Evolutionary conservation across 2,888 invertebrate species (phyloP).

Genomic region (Drosophila quasianomalipes): DNA sequence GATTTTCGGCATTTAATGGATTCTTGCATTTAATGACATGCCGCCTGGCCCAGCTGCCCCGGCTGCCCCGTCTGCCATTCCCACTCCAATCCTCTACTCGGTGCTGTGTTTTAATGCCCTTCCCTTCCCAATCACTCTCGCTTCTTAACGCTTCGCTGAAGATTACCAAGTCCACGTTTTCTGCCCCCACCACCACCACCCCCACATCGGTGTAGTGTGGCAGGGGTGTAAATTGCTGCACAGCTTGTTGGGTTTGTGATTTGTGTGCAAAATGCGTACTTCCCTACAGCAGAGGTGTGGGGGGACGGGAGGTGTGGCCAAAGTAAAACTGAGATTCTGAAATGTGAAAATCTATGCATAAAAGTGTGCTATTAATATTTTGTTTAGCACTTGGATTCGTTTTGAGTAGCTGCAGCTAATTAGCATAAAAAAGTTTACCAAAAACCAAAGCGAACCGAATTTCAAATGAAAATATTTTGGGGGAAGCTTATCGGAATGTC

Average conservation of each 20-base stretch:
- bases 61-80: conserved; percentile 3
- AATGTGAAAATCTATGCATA: conserved; percentile 50
- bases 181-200: neutral
- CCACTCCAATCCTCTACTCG: conserved; percentile 5
- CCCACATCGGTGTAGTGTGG: neutral
- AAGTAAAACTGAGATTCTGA: conserved; percentile 36
- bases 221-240: conserved; percentile 61
- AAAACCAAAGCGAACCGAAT: neutral
- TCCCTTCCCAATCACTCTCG: conserved; percentile 18
- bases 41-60: conserved; percentile 23
- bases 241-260: conserved; percentile 74
- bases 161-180: conserved; percentile 43
- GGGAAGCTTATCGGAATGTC: neutral
- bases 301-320: conserved; percentile 1
- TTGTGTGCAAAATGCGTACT: conserved; percentile 49
- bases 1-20: conserved; percentile 81
- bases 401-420: conserved; percentile 30
- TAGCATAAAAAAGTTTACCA: conserved; percentile 21
- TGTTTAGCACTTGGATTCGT: conserved; percentile 13
- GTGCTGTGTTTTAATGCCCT: conserved; percentile 55
- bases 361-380: conserved; percentile 31
- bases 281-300: conserved; percentile 14
- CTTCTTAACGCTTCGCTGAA: conserved; percentile 57
- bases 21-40: conserved; percentile 74
- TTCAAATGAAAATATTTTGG: conserved; percentile 1